Conservation (phyloP, 2,888 invertebrate species). For the Pachycephus smyrnensis region DNA sequence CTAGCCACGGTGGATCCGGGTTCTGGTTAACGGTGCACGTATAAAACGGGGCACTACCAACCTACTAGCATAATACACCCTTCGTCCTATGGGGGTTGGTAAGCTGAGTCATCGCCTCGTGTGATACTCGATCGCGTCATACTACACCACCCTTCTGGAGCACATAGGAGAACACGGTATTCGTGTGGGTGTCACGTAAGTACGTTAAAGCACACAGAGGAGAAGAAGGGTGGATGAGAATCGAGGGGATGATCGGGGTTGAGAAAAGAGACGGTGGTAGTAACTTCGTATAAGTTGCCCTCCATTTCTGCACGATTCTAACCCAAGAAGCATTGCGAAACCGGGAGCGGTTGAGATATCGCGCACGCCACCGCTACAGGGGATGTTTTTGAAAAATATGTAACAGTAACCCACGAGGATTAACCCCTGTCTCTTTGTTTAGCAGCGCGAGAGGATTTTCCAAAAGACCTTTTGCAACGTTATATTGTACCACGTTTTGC, state of each 20-base stretch:
- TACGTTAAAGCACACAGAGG: neutral
- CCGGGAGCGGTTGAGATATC: neutral
- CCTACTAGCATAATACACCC: conserved; percentile 1
- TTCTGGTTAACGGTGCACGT: neutral
- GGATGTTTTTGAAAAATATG: neutral
- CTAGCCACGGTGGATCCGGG: neutral
- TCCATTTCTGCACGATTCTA: conserved; percentile 56
- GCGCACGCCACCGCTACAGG: neutral
- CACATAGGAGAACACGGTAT: neutral
- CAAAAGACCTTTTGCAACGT: too few species aligned
- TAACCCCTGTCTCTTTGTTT: neutral
- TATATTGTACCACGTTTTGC: too few species aligned
- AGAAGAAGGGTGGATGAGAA: neutral
- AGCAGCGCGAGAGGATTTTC: neutral
- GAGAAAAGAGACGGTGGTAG: neutral
- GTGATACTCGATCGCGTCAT: conserved; percentile 58
- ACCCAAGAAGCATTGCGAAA: neutral
- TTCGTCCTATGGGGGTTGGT: conserved; percentile 36
- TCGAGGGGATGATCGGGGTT: neutral
- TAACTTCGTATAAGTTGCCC: conserved; percentile 69
- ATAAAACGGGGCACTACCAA: neutral
- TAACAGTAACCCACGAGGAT: neutral
- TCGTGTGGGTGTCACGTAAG: neutral
- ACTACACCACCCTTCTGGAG: conserved; percentile 38
- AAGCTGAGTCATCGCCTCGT: conserved; percentile 59